These are phyloP conservation scores for Myopa tessellatipennis DNA, from an alignment of 2,888 invertebrate species.

Conservation along the genomic window DNA sequence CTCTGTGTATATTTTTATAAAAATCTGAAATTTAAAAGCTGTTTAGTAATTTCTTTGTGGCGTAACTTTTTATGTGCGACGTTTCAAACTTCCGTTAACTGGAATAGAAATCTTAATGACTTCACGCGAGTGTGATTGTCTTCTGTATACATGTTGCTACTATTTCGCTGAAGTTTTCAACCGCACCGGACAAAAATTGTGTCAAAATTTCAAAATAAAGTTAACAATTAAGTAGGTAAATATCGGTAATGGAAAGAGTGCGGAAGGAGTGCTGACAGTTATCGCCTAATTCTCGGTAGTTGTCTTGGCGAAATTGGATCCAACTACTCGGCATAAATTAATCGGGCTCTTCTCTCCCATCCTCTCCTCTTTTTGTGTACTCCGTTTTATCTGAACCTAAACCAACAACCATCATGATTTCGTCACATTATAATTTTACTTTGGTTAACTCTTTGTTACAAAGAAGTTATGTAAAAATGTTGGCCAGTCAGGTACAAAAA, in stretches of 20 bases:
- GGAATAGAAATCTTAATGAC: constrained; percentile 17
- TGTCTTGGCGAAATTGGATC: too few relatives aligned
- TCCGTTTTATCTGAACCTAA: too few relatives aligned
- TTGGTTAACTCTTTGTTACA: constrained; percentile 34
- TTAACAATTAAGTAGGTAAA: not conserved
- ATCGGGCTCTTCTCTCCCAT: too few relatives aligned
- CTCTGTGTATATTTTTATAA: too few relatives aligned
- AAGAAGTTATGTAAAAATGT: constrained; percentile 66
- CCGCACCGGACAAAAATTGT: constrained; percentile 7
- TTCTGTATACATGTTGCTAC: not conserved
- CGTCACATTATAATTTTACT: too few relatives aligned
- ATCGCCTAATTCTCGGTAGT: constrained; percentile 15
- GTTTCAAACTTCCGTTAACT: constrained; percentile 10
- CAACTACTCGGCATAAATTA: too few relatives aligned
- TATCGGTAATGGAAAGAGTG: not conserved
- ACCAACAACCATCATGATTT: too few relatives aligned
- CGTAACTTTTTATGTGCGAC: not conserved
- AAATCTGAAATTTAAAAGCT: too few relatives aligned
- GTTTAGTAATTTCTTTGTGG: too few relatives aligned
- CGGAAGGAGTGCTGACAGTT: not conserved
- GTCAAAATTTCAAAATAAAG: not conserved
- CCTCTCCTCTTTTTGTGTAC: too few relatives aligned
- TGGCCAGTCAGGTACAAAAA: constrained; percentile 62
- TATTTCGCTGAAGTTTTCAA: not conserved
- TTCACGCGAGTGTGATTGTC: not conserved